Percentiles rank a stretch among this genome's conserved stretches.
Evolutionary conservation across 2,797 vertebrate species (phyloP).

Genomic region (Micropoecilia bifurca): DNA sequence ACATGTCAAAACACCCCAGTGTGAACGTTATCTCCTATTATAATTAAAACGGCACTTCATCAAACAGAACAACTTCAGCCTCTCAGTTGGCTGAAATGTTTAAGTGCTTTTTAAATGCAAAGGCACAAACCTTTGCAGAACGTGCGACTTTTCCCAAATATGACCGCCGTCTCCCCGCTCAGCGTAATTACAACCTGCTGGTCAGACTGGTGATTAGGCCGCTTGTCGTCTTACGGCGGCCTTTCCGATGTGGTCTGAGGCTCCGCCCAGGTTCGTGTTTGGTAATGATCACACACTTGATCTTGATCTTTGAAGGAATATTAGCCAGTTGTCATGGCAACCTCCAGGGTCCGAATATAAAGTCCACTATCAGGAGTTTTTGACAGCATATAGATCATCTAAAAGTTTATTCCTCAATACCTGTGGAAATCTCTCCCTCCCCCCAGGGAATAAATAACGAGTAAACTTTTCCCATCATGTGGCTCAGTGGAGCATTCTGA

Average conservation of each 20-base stretch:
- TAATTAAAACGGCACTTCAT: conserved; percentile 69
- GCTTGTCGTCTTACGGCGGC: conserved; percentile 42
- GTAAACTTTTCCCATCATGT: conserved; percentile 71
- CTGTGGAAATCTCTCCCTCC: conserved; percentile 4
- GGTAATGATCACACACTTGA: background rate
- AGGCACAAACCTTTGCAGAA: conserved; percentile 27
- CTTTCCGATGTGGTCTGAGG: conserved; percentile 10
- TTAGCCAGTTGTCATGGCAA: conserved; percentile 41
- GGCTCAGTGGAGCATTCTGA: conserved; percentile 69
- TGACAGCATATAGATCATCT: conserved; percentile 36
- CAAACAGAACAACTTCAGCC: conserved; percentile 51
- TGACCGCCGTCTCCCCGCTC: conserved; percentile 37
- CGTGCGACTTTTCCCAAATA: conserved; percentile 42
- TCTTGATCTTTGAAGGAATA: conserved; percentile 3
- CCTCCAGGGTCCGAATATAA: conserved; percentile 34
- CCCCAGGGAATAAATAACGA: conserved; percentile 38
- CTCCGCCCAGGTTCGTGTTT: conserved; percentile 39
- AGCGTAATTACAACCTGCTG: conserved; percentile 66
- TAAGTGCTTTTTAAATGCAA: conserved; percentile 42
- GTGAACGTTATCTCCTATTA: conserved; percentile 51
- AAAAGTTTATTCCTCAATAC: conserved; percentile 41
- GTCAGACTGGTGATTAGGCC: conserved; percentile 65
- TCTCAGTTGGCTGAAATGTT: conserved; percentile 21
- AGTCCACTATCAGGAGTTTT: conserved; percentile 31
- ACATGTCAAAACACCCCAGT: conserved; percentile 53